A percentile compares a stretch with the other conserved stretches of the same genome.
Evolutionary conservation across 2,888 invertebrate genomes (phyloP).

Genomic region (Baronia brevicornis): DNA sequence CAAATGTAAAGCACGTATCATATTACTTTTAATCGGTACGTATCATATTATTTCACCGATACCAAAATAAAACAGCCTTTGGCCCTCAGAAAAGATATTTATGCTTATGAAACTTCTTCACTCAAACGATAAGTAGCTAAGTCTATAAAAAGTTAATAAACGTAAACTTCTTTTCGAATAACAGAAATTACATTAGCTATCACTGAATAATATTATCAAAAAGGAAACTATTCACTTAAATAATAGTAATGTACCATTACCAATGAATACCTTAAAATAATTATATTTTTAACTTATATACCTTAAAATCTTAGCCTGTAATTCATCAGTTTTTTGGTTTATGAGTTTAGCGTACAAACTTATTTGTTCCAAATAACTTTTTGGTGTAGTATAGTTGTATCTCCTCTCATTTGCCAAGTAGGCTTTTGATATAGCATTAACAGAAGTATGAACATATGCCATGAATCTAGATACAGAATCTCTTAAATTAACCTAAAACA

Average conservation of each 20-base stretch:
- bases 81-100: too few species aligned
- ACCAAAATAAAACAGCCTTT: too few species aligned
- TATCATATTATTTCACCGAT: too few species aligned
- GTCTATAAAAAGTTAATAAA: too few species aligned
- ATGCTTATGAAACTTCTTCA: too few species aligned
- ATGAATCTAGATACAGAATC: slow-evolving; percentile 94
- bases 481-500: slow-evolving; percentile 77
- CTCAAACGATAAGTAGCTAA: too few species aligned
- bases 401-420: slow-evolving; percentile 93
- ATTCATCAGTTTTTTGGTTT: slow-evolving; percentile 86
- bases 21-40: too few species aligned
- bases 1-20: too few species aligned
- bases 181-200: too few species aligned
- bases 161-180: too few species aligned
- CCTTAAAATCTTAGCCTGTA: slow-evolving; percentile 89
- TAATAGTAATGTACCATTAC: too few species aligned
- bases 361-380: slow-evolving; percentile 97
- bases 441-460: slow-evolving; percentile 95
- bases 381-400: slow-evolving; percentile 98
- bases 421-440: slow-evolving; percentile 90
- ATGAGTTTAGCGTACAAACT: slow-evolving; percentile 92
- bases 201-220: too few species aligned
- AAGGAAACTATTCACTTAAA: neutral
- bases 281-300: slow-evolving; percentile 20
- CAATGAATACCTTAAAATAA: neutral